Conservation (phyloP, 2,797 vertebrate genomes). For the Characodon lateralis region DNA sequence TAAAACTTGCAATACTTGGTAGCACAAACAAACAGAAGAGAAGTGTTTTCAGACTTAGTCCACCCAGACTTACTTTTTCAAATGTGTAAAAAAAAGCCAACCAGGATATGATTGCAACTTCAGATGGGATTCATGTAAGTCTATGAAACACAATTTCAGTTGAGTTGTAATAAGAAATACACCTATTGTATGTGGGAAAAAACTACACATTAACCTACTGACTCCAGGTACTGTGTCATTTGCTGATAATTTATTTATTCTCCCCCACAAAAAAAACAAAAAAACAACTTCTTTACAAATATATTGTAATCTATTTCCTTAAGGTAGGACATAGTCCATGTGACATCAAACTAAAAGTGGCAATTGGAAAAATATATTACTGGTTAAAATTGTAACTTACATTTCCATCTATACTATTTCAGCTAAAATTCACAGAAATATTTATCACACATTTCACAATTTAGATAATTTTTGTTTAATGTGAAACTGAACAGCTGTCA, state of each 20-base stretch:
- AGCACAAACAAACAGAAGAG: not conserved
- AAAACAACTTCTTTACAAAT: not conserved
- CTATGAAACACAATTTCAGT: not conserved
- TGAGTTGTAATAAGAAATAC: not conserved
- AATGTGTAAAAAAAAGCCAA: not conserved
- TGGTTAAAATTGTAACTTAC: not conserved
- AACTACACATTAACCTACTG: not conserved
- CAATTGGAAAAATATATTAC: not conserved
- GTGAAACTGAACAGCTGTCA: not conserved
- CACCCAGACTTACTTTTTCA: not conserved
- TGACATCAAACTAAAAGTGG: not conserved
- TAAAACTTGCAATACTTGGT: not conserved
- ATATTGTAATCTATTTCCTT: not conserved
- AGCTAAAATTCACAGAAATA: not conserved
- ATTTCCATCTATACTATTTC: not conserved
- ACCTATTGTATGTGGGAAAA: not conserved
- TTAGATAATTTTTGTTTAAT: not conserved
- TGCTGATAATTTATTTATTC: not conserved
- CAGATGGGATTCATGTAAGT: not conserved
- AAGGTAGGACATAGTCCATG: not conserved
- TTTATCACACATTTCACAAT: not conserved
- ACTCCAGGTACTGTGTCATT: not conserved
- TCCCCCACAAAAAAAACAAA: too few relatives aligned
- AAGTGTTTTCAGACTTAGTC: not conserved
- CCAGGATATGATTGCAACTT: too few relatives aligned